Evolutionary conservation across 2,888 invertebrate genomes (phyloP), one percentile per base, ranked within the genome.

Genomic region (Drosophila rubida): DNA sequence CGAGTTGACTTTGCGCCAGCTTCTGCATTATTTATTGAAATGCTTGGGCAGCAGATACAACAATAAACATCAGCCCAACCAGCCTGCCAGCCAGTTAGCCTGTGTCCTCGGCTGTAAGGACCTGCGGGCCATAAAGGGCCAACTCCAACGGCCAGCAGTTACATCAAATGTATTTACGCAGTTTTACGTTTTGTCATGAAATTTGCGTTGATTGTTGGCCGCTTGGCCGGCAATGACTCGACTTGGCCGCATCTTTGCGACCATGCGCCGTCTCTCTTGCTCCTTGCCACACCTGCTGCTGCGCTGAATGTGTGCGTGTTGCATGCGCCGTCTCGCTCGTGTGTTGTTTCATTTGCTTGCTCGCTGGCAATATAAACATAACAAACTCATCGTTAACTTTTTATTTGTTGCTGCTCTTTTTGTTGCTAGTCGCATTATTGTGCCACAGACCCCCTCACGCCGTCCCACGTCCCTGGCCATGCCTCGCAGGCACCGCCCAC

Each of bases 371-470:
- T 80, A 88, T 84, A 87, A 82, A 82, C 87, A 79, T 82, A 88
- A 87, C 85, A 82, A 88, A 88, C 87, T 88, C 89, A 70, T 89
- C 85, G 83, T 83, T 87, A 89, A 87, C 87, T 84, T 89, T 87
- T 89, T 82, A 82, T 88, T 88, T 83, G 79, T 88, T 88, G 87
- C 88, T 88, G 87, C 88, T 78, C 81, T 80, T 55, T 54, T 61
- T 62, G 41, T 51, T 74, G 70, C 77, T 71, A 85, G 77, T 86
- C 85, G 69, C 80, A 83, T 87, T 82, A 80, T 86, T 83, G 80
- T 72, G 32, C 57, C 59, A 70, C 71, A 59, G n/a, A n/a, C 69
- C 45, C 53, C 55, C 27, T 54, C 3, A 39, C 35, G 16, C 44
- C 41, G n/a, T 3, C 27, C 22, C 14, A 41, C 35, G 41, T 45